Conservation (phyloP, 2,888 invertebrate species). For the Hydropsyche betteni region DNA sequence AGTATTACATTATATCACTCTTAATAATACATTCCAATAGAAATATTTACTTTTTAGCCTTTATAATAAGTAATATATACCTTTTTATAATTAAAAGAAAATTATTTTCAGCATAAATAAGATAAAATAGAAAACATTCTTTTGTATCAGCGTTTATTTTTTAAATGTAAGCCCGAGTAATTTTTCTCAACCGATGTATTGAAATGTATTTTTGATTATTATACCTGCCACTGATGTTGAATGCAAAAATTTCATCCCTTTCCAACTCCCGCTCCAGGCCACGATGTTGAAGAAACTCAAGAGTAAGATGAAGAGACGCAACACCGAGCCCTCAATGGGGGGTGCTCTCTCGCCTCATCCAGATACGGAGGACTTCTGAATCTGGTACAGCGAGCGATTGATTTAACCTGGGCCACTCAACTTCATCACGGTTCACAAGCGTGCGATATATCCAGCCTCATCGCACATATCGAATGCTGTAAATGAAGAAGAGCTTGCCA, state of each 20-base stretch:
- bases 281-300: slow-evolving; percentile 99
- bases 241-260: slow-evolving; percentile 45
- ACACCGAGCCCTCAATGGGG: slow-evolving; percentile 86
- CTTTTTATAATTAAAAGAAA: slow-evolving; percentile 27
- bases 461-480: neutral
- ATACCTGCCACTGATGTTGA: slow-evolving; percentile 50
- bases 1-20: slow-evolving; percentile 28
- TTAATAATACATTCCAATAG: slow-evolving; percentile 33
- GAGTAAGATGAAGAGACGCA: slow-evolving; percentile 95
- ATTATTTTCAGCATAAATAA: no score
- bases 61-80: slow-evolving; percentile 25
- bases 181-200: no score
- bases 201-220: slow-evolving; percentile 31
- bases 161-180: no score
- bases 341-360: slow-evolving; percentile 57
- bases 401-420: slow-evolving; percentile 64
- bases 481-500: slow-evolving; percentile 4
- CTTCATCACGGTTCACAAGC: slow-evolving; percentile 34
- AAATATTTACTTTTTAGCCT: slow-evolving; percentile 7
- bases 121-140: no score
- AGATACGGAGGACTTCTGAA: slow-evolving; percentile 71
- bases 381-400: slow-evolving; percentile 78
- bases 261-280: slow-evolving; percentile 78
- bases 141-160: no score
- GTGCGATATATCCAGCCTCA: slow-evolving; percentile 1